Percentiles rank a stretch among this genome's conserved stretches.
These are phyloP conservation scores for Pseudomyrmex dendroicus DNA, from an alignment of 1,140 invertebrate species.

Conservation along the genomic window DNA sequence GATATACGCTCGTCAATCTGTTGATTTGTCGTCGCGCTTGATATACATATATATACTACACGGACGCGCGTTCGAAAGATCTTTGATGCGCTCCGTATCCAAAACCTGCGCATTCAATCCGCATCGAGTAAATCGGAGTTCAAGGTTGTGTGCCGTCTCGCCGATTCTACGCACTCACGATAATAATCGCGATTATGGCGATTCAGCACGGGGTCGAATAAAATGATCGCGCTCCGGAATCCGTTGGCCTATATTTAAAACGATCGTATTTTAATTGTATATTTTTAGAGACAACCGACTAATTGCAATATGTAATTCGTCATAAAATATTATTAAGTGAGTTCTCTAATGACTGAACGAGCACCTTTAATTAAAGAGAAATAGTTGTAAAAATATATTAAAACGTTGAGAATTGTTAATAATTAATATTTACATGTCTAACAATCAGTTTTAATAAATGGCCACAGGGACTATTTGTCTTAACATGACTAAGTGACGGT, in stretches of 20 bases:
- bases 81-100: background rate
- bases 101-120: background rate
- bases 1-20: conserved; percentile 76
- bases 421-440: too few relatives aligned
- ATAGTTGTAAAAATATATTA: too few relatives aligned
- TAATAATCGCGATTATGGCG: background rate
- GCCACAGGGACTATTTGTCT: too few relatives aligned
- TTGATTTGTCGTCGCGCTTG: conserved; percentile 67
- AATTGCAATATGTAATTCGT: too few relatives aligned
- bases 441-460: too few relatives aligned
- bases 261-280: background rate
- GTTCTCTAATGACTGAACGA: too few relatives aligned
- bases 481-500: too few relatives aligned
- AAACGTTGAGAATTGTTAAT: too few relatives aligned
- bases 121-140: background rate
- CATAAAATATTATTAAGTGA: too few relatives aligned
- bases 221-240: conserved; percentile 16
- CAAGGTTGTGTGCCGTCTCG: conserved; percentile 10
- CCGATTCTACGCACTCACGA: conserved; percentile 23
- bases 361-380: too few relatives aligned
- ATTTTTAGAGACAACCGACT: background rate
- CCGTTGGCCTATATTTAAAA: background rate
- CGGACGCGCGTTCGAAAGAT: background rate
- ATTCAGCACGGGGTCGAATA: conserved; percentile 7
- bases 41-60: background rate